These are phyloP conservation scores for Rhea americana DNA, from an alignment of 2,113 vertebrate genomes.

Conservation along the genomic window DNA sequence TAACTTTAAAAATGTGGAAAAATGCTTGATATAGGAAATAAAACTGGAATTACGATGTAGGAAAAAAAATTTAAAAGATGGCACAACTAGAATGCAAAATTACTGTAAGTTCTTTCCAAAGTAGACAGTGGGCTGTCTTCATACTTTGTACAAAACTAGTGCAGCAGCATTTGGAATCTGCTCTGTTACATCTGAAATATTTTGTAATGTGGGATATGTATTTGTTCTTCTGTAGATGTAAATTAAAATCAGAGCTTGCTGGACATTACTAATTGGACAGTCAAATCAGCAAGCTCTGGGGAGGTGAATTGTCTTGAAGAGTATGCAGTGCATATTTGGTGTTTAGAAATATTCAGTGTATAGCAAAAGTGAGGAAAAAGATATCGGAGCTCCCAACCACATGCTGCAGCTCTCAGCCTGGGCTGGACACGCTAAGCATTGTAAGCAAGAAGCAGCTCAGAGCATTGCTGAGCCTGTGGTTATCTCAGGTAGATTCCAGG, in stretches of 20 bases:
- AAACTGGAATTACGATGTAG: neutral
- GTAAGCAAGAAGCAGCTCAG: neutral
- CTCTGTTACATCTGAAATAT: neutral
- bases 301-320: neutral
- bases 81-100: neutral
- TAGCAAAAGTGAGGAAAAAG: neutral
- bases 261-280: neutral
- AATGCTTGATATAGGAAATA: neutral
- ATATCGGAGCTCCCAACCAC: fast-evolving
- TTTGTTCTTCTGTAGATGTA: neutral
- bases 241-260: neutral
- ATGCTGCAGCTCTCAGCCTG: neutral
- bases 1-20: neutral
- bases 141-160: neutral
- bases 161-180: neutral
- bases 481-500: neutral
- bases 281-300: neutral
- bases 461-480: neutral
- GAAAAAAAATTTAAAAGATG: neutral
- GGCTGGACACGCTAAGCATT: fast-evolving
- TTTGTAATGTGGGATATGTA: neutral
- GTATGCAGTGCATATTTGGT: neutral
- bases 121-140: neutral
- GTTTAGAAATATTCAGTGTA: neutral
- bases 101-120: neutral